Conservation (phyloP, 2,888 invertebrate genomes). For the Stenoptilia bipunctidactyla region DNA sequence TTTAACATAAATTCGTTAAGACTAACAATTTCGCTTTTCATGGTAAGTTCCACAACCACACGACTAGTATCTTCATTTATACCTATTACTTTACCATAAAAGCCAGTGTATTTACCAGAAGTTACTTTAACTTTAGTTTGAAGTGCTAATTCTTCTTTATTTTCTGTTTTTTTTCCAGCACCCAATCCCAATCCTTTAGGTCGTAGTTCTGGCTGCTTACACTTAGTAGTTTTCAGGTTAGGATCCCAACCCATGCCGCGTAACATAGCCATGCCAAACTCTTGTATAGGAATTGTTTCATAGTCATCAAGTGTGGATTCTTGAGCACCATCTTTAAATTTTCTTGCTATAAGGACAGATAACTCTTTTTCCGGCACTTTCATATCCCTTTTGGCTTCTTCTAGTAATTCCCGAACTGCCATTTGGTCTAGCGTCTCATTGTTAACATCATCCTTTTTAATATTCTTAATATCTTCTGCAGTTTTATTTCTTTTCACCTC, state of each 20-base stretch:
- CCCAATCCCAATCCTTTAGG: conserved; percentile 96
- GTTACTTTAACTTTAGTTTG: conserved; percentile 83
- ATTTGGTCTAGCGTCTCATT: conserved; percentile 73
- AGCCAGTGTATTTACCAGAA: conserved; percentile 80
- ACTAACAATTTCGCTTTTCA: conserved; percentile 76
- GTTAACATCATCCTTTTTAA: conserved; percentile 54
- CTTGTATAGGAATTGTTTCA: conserved; percentile 77
- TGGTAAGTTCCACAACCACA: conserved; percentile 80
- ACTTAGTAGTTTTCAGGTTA: conserved; percentile 20
- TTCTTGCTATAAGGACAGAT: conserved; percentile 69
- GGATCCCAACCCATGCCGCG: conserved; percentile 93
- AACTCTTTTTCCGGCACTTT: conserved; percentile 40
- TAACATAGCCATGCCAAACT: conserved; percentile 93
- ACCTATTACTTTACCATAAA: conserved; percentile 86
- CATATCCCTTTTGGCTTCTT: conserved; percentile 61
- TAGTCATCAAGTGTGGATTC: conserved; percentile 80
- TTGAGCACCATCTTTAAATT: conserved; percentile 71
- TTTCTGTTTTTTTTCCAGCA: conserved; percentile 77
- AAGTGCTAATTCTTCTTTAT: conserved; percentile 76
- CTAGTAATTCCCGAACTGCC: conserved; percentile 80
- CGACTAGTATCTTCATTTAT: conserved; percentile 87
- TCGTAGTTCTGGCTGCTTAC: conserved; percentile 77
- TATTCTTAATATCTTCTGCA: too few relatives aligned
- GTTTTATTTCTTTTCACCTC: conserved; percentile 42
- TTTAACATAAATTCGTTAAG: conserved; percentile 84